Conservation (phyloP, 2,797 vertebrate species). For the Brotula barbata region DNA sequence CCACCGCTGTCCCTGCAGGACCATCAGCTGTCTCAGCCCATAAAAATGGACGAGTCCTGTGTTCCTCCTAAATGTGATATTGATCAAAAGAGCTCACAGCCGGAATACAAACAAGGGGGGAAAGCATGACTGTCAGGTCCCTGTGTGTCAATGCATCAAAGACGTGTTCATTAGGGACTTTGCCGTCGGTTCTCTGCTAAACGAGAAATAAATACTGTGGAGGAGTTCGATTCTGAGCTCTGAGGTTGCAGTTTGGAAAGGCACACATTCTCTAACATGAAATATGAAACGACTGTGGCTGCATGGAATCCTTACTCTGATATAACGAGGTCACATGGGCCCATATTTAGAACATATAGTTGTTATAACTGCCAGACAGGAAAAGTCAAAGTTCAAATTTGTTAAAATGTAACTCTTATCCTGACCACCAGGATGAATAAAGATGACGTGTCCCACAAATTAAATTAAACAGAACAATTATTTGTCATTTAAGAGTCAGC, state of each 20-base stretch:
- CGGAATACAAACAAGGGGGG: slow-evolving; percentile 7
- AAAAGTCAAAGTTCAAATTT: no score
- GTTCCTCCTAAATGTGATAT: slow-evolving; percentile 54
- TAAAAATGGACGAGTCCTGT: slow-evolving; percentile 21
- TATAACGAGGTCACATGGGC: no score
- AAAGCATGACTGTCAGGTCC: slow-evolving; percentile 6
- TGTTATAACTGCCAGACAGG: background rate
- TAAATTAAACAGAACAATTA: no score
- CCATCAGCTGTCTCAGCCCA: slow-evolving; percentile 8
- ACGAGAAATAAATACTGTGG: background rate
- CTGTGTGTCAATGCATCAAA: slow-evolving; percentile 4
- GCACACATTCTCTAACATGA: no score
- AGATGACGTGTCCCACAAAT: no score
- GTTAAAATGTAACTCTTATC: no score
- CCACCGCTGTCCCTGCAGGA: slow-evolving; percentile 5
- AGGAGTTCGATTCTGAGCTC: background rate
- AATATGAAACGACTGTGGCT: background rate
- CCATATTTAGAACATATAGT: background rate
- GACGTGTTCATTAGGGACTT: slow-evolving; percentile 2
- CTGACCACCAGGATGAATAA: no score
- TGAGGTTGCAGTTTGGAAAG: background rate
- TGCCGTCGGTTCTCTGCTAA: background rate
- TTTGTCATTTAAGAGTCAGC: no score
- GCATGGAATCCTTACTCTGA: no score
- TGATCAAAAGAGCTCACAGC: slow-evolving; percentile 35